Base-by-base conservation (phyloP, 2,888 invertebrate genomes). In the Lithophane semibrunnea region DNA sequence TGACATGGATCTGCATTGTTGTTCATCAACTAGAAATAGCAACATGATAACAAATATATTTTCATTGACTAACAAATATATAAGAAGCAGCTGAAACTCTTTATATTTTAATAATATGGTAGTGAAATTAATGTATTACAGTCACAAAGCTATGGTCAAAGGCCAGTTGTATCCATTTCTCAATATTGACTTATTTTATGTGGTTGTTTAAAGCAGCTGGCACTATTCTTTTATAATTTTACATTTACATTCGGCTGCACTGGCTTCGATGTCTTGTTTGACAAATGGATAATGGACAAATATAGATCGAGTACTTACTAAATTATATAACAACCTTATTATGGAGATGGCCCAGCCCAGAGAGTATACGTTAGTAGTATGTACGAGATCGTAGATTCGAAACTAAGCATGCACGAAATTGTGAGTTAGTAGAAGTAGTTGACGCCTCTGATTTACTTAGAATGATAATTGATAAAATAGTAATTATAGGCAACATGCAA, bases 81-180 rank as follows among this genome's bases (percentile, higher is more conserved):
- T 24, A 13, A 24, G 44, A 52, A 52, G 78, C 79, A 83, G 83
- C 68, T 83, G 83, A 68, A 77, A 78, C 52, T 54, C 1, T 83
- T n/a, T 77, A 61, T 37, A 61, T 37, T n/a, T 61, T 56, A 63
- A 76, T 76, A 47, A 66, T 42, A 29, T 56, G 12, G 49, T 37
- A 58, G 37, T n/a, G 83, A 67, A 58, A 82, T 82, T 77, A 77
- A 63, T 67, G 63, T 8, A 10, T 16, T 58, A 18, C n/a, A 18
- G 37, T n/a, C 42, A n/a, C 10, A 37, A 16, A 60, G 7, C 16
- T 21, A 16, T 29, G 29, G 4, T 0, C 60, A 18, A 13, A 65
- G 65, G 29, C 1, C 18, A 42, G 21, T 83, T 67, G 60, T 13
- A 58, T 10, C 16, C 24, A 77, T 79, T 77, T 63, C 56, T 83